Conservation (phyloP, 2,888 invertebrate species). For the Amaurobius ferox region DNA sequence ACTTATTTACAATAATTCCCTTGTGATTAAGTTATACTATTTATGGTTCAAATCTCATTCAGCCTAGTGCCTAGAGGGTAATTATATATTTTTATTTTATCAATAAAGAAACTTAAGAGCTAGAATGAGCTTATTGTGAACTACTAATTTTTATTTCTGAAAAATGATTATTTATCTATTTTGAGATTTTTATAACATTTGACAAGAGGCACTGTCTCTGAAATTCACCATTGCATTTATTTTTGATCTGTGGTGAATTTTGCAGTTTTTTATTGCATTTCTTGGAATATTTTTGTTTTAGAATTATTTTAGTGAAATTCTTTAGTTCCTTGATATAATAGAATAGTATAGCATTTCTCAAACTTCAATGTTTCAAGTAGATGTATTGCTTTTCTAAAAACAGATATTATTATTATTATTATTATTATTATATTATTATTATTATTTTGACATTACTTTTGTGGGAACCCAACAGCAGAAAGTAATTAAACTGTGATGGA, state of each 20-base stretch:
- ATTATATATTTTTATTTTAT: neutral
- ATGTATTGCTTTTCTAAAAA: too few species aligned
- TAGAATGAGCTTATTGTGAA: slow-evolving; percentile 12
- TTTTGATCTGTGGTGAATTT: neutral
- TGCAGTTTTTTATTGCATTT: neutral
- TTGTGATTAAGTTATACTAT: too few species aligned
- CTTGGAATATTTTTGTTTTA: neutral
- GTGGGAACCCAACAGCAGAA: too few species aligned
- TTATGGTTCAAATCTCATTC: neutral
- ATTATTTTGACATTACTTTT: too few species aligned
- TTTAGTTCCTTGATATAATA: neutral
- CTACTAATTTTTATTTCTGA: neutral
- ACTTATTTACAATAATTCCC: too few species aligned
- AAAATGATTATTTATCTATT: neutral
- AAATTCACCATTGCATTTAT: neutral
- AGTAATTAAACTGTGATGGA: too few species aligned
- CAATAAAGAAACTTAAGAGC: neutral
- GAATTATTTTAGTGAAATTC: neutral
- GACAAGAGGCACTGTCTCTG: neutral
- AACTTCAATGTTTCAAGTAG: neutral
- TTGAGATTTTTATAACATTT: neutral
- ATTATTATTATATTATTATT: too few species aligned
- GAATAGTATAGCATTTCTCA: slow-evolving; percentile 2
- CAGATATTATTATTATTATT: too few species aligned
- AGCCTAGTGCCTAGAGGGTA: neutral